Conservation (phyloP, 92 coral and sea anemone genomes). For the Meandrina meandrites region DNA sequence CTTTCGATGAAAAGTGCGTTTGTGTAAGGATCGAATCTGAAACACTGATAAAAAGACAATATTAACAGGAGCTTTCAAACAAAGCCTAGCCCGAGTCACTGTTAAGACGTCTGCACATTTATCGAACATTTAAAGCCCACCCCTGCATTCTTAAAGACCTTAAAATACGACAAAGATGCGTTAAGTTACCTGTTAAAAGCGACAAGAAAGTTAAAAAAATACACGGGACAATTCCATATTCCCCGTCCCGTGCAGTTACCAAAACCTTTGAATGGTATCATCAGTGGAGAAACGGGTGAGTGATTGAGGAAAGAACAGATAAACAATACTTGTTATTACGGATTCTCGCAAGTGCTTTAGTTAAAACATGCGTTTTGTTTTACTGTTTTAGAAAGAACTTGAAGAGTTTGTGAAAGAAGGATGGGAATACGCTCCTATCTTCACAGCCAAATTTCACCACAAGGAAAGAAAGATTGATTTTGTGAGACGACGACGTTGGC, state of each 20-base stretch:
- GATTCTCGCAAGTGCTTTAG: not conserved
- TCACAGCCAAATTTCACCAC: slow-evolving; percentile 85
- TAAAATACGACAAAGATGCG: no score
- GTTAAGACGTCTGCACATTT: not conserved
- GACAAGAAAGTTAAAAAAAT: no score
- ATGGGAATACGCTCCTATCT: slow-evolving; percentile 93
- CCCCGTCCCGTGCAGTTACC: no score
- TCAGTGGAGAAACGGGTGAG: no score
- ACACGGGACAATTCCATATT: no score
- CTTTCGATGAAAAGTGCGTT: no score
- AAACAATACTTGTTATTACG: no score
- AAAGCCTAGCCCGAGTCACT: not conserved
- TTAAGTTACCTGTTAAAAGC: no score
- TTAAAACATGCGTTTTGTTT: not conserved
- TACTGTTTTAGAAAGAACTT: slow-evolving; percentile 60
- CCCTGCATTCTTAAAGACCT: no score
- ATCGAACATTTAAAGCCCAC: not conserved
- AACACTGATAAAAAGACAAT: not conserved
- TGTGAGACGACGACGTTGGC: slow-evolving; percentile 94
- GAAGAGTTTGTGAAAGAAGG: slow-evolving; percentile 90
- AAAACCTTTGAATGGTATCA: no score
- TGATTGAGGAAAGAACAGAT: no score
- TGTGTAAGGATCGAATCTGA: not conserved
- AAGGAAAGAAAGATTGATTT: slow-evolving; percentile 91
- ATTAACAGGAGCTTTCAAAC: not conserved